A percentile compares a stretch with the other conserved stretches of the same genome.
These are phyloP conservation scores for Danaus chrysippus DNA, from an alignment of 2,888 invertebrate genomes.

Conservation along the genomic window DNA sequence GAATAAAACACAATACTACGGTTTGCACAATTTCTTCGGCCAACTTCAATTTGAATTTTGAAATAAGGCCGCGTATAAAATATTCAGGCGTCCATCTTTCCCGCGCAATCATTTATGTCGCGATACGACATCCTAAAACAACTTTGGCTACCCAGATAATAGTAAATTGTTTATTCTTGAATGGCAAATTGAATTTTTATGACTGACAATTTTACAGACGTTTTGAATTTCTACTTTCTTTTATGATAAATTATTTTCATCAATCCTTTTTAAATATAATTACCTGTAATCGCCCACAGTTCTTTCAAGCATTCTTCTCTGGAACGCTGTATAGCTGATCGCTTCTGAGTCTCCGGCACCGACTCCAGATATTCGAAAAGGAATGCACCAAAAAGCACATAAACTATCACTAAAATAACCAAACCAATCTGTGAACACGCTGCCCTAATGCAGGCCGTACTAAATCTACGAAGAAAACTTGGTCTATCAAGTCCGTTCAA, in stretches of 20 bases:
- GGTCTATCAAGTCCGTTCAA: constrained; percentile 65
- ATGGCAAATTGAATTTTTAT: not conserved
- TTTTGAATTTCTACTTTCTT: constrained; percentile 7
- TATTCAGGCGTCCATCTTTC: constrained; percentile 18
- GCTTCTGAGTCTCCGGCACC: constrained; percentile 82
- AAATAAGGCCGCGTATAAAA: constrained; percentile 10
- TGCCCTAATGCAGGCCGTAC: constrained; percentile 71
- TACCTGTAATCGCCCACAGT: constrained; percentile 90
- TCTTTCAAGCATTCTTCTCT: constrained; percentile 85
- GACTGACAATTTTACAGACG: not conserved
- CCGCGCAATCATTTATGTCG: constrained; percentile 14
- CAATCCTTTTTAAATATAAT: constrained; percentile 37
- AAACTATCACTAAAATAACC: constrained; percentile 84
- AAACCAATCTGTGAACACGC: constrained; percentile 85
- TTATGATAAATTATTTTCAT: not conserved
- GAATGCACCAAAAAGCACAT: constrained; percentile 86
- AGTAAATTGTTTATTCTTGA: not conserved
- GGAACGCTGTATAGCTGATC: constrained; percentile 80
- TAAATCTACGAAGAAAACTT: constrained; percentile 52
- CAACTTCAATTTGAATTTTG: constrained; percentile 7
- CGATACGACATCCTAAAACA: constrained; percentile 20
- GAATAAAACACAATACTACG: not conserved
- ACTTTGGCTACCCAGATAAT: constrained; percentile 9
- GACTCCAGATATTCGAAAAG: constrained; percentile 87
- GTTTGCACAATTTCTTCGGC: not conserved